Evolutionary conservation across 2,888 invertebrate genomes (phyloP), one percentile per base, ranked within the genome.

Genomic region (Leucoma salicis): DNA sequence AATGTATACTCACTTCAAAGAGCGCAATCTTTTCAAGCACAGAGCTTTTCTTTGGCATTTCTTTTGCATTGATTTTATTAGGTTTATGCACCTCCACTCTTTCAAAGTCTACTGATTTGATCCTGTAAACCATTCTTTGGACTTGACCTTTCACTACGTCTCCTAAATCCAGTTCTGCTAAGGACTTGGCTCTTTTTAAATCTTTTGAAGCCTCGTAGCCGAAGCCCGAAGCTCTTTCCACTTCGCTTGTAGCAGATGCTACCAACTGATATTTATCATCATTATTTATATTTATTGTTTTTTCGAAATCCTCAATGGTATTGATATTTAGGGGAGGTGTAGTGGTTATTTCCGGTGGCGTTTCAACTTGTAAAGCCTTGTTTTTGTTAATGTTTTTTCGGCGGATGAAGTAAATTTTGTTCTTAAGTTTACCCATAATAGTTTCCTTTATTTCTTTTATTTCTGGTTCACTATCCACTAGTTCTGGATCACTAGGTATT

Each of bases 21-120:
- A 87, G 40, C 1, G 85, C 83, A 2, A 86, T 82, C 39, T 79
- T 84, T 52, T 84, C 80, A 3, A 68, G 67, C 0, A 87, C 84
- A 0, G 82, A 74, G 16, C 70, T 62, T 46, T 70, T 76, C 16
- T 68, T 67, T 0, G 84, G 81, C 53, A 72, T 66, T 42, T 82
- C 82, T 36, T 70, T 81, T 0, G 60, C 46, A 33, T 54, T 76
- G 0, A 78, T 77, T 3, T 66, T 52, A 11, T 64, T 15, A 36
- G 24, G 18, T 63, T 66, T 10, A 63, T 35, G 33, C 39, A 57
- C 38, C 5, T 50, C 63, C 3, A 31, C 31, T 0, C 14, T 38
- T 1, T 45, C 27, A 14, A 57, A 59, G 3, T 86, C 82, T 0
- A 66, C 49, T 0, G 86, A 86, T 37, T 71, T 82, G 39, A 87